Conservation (phyloP, 1,140 invertebrate species). For the Zophobas atratus region DNA sequence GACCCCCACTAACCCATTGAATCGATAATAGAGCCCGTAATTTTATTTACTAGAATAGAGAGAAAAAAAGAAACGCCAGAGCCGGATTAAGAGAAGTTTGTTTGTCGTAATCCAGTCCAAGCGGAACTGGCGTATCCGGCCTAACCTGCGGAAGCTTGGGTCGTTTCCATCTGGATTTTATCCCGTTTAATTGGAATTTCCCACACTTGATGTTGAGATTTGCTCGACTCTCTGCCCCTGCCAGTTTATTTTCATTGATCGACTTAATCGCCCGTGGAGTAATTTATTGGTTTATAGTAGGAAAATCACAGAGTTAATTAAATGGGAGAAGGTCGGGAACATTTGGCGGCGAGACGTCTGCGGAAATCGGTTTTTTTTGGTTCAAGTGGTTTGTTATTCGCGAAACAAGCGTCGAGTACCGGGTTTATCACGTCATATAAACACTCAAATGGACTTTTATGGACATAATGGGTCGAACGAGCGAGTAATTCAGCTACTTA, state of each 20-base stretch:
- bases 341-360: too few relatives aligned
- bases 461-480: too few relatives aligned
- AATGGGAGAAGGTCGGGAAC: background rate
- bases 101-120: constrained; percentile 1
- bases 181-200: constrained; percentile 27
- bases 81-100: background rate
- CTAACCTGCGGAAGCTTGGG: constrained; percentile 33
- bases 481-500: too few relatives aligned
- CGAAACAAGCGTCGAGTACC: too few relatives aligned
- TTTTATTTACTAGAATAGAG: constrained; percentile 27
- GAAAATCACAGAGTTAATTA: constrained; percentile 9
- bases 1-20: constrained; percentile 31
- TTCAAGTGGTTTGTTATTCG: too few relatives aligned
- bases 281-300: background rate
- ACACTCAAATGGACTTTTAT: too few relatives aligned
- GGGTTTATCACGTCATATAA: too few relatives aligned
- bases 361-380: too few relatives aligned
- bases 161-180: constrained; percentile 29
- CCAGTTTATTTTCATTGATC: constrained; percentile 10
- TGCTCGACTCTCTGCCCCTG: background rate
- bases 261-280: background rate
- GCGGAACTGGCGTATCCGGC: constrained; percentile 16
- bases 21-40: constrained; percentile 7
- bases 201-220: constrained; percentile 2
- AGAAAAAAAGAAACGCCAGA: background rate